Base-by-base conservation (phyloP, 2,113 vertebrate species). In the Pachycephala philippinensis region DNA sequence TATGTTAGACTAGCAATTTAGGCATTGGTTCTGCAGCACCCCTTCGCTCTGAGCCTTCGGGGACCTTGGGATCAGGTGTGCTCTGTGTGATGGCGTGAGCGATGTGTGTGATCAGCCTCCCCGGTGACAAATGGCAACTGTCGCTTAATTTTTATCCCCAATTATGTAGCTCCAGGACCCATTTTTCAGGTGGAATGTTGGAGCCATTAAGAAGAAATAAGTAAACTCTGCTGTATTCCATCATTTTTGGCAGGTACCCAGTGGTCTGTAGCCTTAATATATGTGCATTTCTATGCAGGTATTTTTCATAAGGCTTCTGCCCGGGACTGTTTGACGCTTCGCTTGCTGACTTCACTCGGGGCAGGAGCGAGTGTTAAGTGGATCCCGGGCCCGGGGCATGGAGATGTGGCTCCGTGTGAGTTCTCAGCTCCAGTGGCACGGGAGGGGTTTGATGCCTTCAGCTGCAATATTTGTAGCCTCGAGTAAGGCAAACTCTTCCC, bases 121-220 rank as follows among this genome's bases (percentile, higher is more conserved):
- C 26, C 50, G 6, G 66, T 98, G 98, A 98, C 97, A 98, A 98
- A 98, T 98, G 97, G 97, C 97, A 96, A 97, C 97, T 96, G 95
- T 97, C 95, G 92, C 97, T 98, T 98, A 97, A 98, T 98, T 98
- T 98, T 98, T 97, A 98, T 98, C 98, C 98, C 96, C 97, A 97
- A 97, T 98, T 98, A 98, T 94, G 97, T 94, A 96, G 97, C 98
- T 97, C 96, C 59, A 60, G 96, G 97, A 97, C 95, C 97, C 97
- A 98, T 98, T 98, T 98, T 98, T 98, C 98, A 98, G 98, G 97
- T 96, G 96, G 97, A 97, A 94, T 95, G 97, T 91, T 97, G 96
- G 93, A 96, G 96, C 97, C 96, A 97, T 98, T 98, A 98, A 98
- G 98, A 98, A 98, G 97, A 98, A 98, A 98, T 98, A 98, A 98